A percentile compares a stretch with the other conserved stretches of the same genome.
Conservation (phyloP, 1,140 invertebrate species). For the Drosophila tropicalis region DNA sequence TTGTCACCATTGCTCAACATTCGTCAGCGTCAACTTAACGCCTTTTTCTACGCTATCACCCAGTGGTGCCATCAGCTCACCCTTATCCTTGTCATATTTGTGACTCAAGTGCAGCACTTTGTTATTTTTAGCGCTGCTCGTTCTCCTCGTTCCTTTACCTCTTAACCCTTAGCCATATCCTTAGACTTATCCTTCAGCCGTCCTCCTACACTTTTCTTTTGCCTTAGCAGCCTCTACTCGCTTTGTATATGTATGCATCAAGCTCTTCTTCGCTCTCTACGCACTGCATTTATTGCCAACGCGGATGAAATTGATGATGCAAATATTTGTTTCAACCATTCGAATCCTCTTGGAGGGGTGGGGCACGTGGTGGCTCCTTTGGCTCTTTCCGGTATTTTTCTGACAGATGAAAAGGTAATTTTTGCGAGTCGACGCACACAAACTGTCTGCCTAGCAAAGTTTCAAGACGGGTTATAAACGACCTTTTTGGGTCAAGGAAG, state of each 20-base stretch:
- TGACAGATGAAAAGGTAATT: too few relatives aligned
- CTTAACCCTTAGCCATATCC: conserved; percentile 12
- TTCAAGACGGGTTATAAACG: too few relatives aligned
- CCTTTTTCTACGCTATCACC: conserved; percentile 16
- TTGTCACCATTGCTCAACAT: conserved; percentile 35
- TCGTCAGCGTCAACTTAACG: conserved; percentile 68
- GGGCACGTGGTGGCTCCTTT: too few relatives aligned
- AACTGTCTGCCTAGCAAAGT: too few relatives aligned
- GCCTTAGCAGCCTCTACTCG: conserved; percentile 10
- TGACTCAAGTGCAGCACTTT: conserved; percentile 68
- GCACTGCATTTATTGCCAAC: conserved; percentile 41
- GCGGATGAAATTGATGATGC: conserved; percentile 58
- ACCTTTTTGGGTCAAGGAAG: too few relatives aligned
- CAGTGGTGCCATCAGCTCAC: conserved; percentile 14
- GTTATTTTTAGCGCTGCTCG: conserved; percentile 63
- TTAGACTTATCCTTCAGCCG: conserved; percentile 5
- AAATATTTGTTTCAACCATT: conserved; percentile 53
- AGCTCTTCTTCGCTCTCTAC: neutral
- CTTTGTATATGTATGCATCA: neutral
- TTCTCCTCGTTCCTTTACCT: conserved; percentile 3
- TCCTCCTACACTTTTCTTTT: neutral
- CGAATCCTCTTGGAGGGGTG: neutral
- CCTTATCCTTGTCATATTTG: conserved; percentile 61
- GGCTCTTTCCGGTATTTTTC: too few relatives aligned
- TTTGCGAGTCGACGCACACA: too few relatives aligned